Conservation (phyloP, 2,797 vertebrate species). For the Psittacula echo region DNA sequence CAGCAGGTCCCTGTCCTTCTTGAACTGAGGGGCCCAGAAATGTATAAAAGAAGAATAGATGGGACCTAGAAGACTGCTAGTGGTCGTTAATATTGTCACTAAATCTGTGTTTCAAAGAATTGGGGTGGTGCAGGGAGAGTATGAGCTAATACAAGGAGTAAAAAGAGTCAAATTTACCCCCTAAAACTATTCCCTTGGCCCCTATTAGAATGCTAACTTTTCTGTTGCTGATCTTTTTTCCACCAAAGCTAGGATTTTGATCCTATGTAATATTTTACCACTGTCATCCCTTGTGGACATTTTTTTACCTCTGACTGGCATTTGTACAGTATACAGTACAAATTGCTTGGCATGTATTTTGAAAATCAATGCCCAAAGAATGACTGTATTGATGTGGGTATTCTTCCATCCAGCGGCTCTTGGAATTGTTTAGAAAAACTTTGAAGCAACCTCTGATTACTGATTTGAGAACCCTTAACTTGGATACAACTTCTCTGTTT, state of each 20-base stretch:
- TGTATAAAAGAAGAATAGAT: background rate
- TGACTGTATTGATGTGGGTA: background rate
- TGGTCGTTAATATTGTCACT: background rate
- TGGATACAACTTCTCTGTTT: background rate
- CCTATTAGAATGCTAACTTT: background rate
- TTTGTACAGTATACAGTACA: background rate
- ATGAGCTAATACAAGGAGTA: background rate
- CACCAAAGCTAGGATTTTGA: background rate
- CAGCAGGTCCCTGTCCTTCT: too few relatives aligned
- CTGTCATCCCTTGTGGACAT: background rate
- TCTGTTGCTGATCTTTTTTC: background rate
- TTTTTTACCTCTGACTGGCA: background rate
- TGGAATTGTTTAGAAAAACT: background rate
- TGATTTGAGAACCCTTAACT: background rate
- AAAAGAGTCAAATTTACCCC: background rate
- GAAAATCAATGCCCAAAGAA: slow-evolving; percentile 20
- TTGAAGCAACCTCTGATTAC: background rate
- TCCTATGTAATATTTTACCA: background rate
- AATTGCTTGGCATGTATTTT: background rate
- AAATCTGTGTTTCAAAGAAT: background rate
- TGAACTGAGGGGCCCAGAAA: background rate
- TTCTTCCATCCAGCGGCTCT: background rate
- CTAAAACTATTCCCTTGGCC: background rate
- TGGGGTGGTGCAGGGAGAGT: background rate
- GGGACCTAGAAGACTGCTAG: background rate